phyloP scores from a whole-genome alignment of 2,113 vertebrate genomes.

The Sakesphorus luctuosus region DNA sequence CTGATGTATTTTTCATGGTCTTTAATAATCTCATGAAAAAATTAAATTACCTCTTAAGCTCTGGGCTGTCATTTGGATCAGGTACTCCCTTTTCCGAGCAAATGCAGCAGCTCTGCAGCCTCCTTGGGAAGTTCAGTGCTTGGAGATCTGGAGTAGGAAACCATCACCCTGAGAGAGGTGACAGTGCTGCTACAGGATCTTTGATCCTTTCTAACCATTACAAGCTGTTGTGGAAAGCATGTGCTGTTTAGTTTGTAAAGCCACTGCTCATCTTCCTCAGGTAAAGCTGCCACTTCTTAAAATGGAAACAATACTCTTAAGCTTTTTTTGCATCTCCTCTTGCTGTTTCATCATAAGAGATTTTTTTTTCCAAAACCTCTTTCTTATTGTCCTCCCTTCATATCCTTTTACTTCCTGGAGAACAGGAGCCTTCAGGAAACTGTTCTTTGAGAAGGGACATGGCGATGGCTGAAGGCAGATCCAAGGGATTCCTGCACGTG shows the following conservation, averaged over 20 bases:
- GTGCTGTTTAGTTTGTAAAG: neutral
- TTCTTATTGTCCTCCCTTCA: neutral
- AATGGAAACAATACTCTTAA: neutral
- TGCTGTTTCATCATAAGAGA: neutral
- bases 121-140: neutral
- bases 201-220: neutral
- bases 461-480: conserved; percentile 7
- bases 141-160: neutral
- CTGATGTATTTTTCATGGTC: neutral
- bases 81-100: neutral
- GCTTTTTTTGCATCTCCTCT: accelerated
- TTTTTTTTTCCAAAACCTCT: neutral
- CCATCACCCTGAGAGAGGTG: neutral
- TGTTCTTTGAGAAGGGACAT: neutral
- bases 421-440: neutral
- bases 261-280: neutral
- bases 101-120: neutral
- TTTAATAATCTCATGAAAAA: conserved; percentile 22
- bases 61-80: neutral
- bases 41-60: neutral
- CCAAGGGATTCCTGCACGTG: neutral
- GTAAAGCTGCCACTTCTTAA: neutral
- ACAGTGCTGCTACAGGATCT: neutral
- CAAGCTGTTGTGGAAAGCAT: neutral
- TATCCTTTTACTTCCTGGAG: conserved; percentile 1